Percentiles rank a stretch among this genome's conserved stretches.
Evolutionary conservation across 1,140 invertebrate species (phyloP).

Genomic region (Caenorhabditis remanei): DNA sequence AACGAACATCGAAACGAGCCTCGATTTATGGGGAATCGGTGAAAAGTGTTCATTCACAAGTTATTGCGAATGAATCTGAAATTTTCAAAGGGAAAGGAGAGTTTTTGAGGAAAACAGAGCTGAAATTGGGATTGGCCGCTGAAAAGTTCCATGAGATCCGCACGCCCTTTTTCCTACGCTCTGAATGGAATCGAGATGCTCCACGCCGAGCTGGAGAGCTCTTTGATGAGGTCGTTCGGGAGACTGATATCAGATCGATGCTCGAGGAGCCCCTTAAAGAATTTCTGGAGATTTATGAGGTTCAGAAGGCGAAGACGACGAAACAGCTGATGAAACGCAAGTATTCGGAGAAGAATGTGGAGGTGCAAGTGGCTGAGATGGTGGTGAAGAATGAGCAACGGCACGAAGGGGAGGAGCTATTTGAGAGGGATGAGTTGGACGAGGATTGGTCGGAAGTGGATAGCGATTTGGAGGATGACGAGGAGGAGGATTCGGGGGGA

Average conservation of each 20-base stretch:
- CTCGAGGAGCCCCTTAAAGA: conserved; percentile 28
- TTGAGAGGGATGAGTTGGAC: neutral
- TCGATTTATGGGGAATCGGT: conserved; percentile 3
- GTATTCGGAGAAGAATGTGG: conserved; percentile 19
- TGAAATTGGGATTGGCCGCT: conserved; percentile 10
- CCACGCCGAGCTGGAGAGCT: conserved; percentile 20
- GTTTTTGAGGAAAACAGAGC: conserved; percentile 16
- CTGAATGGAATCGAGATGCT: conserved; percentile 37
- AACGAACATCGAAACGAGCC: conserved; percentile 30
- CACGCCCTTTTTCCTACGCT: conserved; percentile 9
- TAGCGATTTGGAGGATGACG: conserved; percentile 21
- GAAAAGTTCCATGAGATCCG: conserved; percentile 36
- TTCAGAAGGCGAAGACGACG: conserved; percentile 11
- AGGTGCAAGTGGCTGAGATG: neutral
- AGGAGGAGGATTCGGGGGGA: neutral
- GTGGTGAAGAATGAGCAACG: neutral
- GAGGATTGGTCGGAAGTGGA: conserved; percentile 24
- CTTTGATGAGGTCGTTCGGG: conserved; percentile 22
- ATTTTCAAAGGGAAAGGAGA: conserved; percentile 51
- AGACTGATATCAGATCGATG: conserved; percentile 15
- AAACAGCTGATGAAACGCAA: conserved; percentile 17
- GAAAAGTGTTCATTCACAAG: neutral
- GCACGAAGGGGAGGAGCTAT: neutral
- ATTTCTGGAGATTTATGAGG: conserved; percentile 4
- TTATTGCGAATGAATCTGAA: conserved; percentile 2